Conservation (phyloP, 2,113 vertebrate genomes). For the Seriola dumerili region DNA sequence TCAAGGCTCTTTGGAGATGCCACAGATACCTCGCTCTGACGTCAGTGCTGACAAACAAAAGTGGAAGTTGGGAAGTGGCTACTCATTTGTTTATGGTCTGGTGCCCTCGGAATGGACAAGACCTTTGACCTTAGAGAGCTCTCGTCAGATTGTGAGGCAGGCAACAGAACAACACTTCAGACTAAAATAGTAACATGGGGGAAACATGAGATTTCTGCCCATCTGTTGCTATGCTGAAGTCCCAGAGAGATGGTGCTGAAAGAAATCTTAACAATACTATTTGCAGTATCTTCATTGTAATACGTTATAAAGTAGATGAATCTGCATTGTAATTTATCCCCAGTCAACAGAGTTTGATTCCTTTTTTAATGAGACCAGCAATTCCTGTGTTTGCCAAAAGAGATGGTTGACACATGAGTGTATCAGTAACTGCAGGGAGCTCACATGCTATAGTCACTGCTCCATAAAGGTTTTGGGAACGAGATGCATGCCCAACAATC, state of each 20-base stretch:
- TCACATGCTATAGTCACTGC: neutral
- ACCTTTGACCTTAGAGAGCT: slow-evolving; percentile 71
- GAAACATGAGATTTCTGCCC: slow-evolving; percentile 72
- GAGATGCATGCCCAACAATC: slow-evolving; percentile 8
- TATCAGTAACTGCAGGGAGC: slow-evolving; percentile 8
- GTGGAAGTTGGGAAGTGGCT: slow-evolving; percentile 53
- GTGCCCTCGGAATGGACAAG: slow-evolving; percentile 52
- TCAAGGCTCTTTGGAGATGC: slow-evolving; percentile 68
- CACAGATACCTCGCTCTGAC: slow-evolving; percentile 61
- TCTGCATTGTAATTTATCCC: slow-evolving; percentile 20
- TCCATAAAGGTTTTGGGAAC: slow-evolving; percentile 31
- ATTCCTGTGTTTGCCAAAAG: slow-evolving; percentile 1
- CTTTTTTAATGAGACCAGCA: neutral
- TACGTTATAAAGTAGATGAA: slow-evolving; percentile 11
- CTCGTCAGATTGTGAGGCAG: slow-evolving; percentile 50
- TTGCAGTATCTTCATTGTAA: slow-evolving; percentile 58
- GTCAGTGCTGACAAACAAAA: slow-evolving; percentile 61
- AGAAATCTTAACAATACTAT: slow-evolving; percentile 69
- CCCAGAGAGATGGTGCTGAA: slow-evolving; percentile 57
- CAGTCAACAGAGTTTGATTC: neutral
- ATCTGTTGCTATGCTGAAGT: slow-evolving; percentile 71
- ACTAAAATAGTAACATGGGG: slow-evolving; percentile 72
- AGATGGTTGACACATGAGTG: neutral
- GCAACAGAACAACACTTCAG: slow-evolving; percentile 71
- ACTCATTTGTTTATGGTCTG: slow-evolving; percentile 69